Evolutionary conservation across 2,797 vertebrate genomes (phyloP), one percentile per base, ranked within the genome.

Genomic region (Neosilurus mollespiculum): DNA sequence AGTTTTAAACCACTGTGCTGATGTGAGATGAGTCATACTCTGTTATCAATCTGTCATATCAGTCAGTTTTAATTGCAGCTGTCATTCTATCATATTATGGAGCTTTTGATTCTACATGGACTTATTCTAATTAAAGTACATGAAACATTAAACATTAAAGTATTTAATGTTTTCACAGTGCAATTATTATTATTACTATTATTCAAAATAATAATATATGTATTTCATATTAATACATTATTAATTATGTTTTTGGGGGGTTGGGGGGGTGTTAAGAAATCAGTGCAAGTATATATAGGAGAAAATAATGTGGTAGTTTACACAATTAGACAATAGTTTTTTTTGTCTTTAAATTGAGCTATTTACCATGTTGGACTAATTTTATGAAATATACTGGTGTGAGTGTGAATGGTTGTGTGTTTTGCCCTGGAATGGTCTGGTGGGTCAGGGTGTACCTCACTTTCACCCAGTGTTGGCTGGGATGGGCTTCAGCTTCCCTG

Each of bases 1-100:
- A 82, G 34, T 54, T 81, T 62, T 58, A 65, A 65, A 72, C 58
- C 62, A 22, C 37, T 77, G 53, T 59, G n/a, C 65, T 77, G 51
- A 82, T 77, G 59, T 77, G 59, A 77, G 58, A 83, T 26, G 54
- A 82, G 20, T 69, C 30, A 22, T 59, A 59, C 66, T 61, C 62
- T 67, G 67, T 82, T 58, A 65, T 75, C 24, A 69, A 73, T 65
- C 59, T 51, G 64, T 77, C 64, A 78, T 15, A 49, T 69, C 54
- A 69, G 34, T 26, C 64, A 0, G 22, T 83, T 69, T 83, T 26
- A 58, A 69, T 78, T 59, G 54, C 64, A 56, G 64, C 64, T 53
- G 6, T 56, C 66, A 54, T 61, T 53, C 37, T 11, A 11, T 15
- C 22, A 26, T 65, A 58, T 59, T n/a, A 49, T 49, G 8, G 9